These are phyloP conservation scores for Ophraella communa DNA, from an alignment of 2,888 invertebrate genomes.

Conservation along the genomic window DNA sequence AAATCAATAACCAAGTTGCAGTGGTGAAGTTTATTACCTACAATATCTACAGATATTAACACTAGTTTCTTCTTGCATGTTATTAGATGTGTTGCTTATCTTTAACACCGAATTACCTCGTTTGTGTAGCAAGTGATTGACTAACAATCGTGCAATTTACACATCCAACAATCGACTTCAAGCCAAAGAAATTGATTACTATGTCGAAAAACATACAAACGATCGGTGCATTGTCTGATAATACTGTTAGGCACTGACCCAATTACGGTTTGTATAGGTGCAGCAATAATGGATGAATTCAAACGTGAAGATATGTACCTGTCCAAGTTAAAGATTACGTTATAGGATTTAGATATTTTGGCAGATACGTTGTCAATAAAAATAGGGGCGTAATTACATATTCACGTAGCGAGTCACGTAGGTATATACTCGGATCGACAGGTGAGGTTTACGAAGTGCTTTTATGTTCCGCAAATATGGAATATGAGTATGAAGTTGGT, in stretches of 20 bases:
- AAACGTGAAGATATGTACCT: slow-evolving; percentile 5
- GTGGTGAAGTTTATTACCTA: too few relatives aligned
- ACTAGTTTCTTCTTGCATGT: not conserved
- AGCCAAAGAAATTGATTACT: not conserved
- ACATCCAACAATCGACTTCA: not conserved
- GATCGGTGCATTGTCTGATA: not conserved
- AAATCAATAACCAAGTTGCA: too few relatives aligned
- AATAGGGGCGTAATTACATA: too few relatives aligned
- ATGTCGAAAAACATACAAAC: not conserved
- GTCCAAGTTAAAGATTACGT: too few relatives aligned
- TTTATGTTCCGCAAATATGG: too few relatives aligned
- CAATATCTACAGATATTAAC: not conserved
- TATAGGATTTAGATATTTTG: too few relatives aligned
- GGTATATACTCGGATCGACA: too few relatives aligned
- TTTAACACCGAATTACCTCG: not conserved
- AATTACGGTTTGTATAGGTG: not conserved
- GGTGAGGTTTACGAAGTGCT: too few relatives aligned
- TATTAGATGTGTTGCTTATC: too few relatives aligned
- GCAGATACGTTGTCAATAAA: too few relatives aligned
- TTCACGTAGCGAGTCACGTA: too few relatives aligned
- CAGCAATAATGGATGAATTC: not conserved
- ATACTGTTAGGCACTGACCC: slow-evolving; percentile 9
- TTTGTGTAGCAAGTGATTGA: not conserved
- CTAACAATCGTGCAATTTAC: not conserved
- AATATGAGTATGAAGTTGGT: too few relatives aligned